These are phyloP conservation scores for Sturnus vulgaris DNA, from an alignment of 2,113 vertebrate genomes.

Conservation along the genomic window DNA sequence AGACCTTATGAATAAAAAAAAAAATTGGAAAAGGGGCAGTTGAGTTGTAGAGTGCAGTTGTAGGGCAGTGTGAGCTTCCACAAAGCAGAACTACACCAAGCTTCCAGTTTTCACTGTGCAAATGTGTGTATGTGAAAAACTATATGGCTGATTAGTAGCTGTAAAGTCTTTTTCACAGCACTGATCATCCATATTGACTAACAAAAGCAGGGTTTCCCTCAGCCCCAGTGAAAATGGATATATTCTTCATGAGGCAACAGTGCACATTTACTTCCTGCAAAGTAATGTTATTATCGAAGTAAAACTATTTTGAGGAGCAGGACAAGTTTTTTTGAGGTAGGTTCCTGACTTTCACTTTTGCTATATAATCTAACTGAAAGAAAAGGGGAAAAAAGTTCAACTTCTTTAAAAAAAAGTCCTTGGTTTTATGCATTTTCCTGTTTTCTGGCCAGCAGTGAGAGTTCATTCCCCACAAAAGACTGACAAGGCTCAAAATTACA, in stretches of 20 bases:
- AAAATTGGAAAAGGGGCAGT: background rate
- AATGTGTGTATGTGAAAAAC: background rate
- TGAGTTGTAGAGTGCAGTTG: background rate
- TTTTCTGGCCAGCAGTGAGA: background rate
- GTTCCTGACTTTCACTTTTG: slow-evolving; percentile 35
- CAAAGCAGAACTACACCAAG: slow-evolving; percentile 5
- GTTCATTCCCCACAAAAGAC: background rate
- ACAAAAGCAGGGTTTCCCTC: background rate
- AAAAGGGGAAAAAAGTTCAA: background rate
- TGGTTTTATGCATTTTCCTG: background rate
- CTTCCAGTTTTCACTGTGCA: background rate
- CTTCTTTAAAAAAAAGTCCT: background rate
- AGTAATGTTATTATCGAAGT: background rate
- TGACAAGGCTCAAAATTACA: background rate
- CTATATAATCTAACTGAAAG: background rate
- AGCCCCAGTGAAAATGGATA: background rate
- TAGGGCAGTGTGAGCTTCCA: background rate
- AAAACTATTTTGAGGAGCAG: background rate
- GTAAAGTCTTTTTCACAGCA: background rate
- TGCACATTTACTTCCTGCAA: background rate
- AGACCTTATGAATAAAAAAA: background rate
- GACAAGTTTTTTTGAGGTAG: background rate
- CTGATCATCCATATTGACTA: background rate
- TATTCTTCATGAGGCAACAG: background rate
- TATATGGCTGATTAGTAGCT: background rate